These are phyloP conservation scores for Bradypus variegatus DNA, from an alignment of 2,797 vertebrate species.

Conservation along the genomic window DNA sequence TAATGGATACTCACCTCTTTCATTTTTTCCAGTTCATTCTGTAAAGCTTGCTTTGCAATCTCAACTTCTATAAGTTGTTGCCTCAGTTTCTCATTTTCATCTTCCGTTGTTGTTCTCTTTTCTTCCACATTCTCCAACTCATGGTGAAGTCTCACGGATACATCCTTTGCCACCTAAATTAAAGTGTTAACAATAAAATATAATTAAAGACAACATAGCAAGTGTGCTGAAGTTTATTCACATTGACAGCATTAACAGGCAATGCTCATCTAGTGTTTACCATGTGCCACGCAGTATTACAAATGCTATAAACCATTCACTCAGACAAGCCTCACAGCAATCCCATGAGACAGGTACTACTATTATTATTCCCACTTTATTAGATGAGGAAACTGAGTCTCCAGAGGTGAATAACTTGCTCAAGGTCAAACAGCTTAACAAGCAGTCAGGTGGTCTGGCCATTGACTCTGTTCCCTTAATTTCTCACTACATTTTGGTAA, in stretches of 20 bases:
- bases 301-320: neutral
- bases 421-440: neutral
- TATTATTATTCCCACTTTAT: neutral
- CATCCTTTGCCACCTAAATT: conserved; percentile 94
- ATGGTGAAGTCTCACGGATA: conserved; percentile 96
- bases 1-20: conserved; percentile 85
- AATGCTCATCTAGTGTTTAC: neutral
- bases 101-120: conserved; percentile 94
- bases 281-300: neutral
- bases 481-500: neutral
- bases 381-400: neutral
- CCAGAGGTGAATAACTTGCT: neutral
- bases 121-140: conserved; percentile 98
- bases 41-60: conserved; percentile 92
- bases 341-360: neutral
- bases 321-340: neutral
- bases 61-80: conserved; percentile 97
- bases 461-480: neutral
- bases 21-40: conserved; percentile 93
- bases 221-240: neutral
- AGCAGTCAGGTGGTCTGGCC: neutral
- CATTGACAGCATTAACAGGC: neutral
- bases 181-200: conserved; percentile 51
- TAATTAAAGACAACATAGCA: neutral
- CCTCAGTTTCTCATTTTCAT: conserved; percentile 95